Evolutionary conservation across 2,113 vertebrate genomes (phyloP).

Genomic region (cattle (Bos taurus)): ARS-UCD2.0 NC_037336.1:24168501-24169000

Average conservation of each 20-base stretch:
- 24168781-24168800: not conserved
- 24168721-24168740: not conserved
- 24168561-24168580: not conserved
- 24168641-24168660: not conserved
- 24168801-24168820: not conserved
- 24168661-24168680: not conserved
- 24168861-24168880: not conserved
- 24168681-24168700: not conserved
- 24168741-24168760: not conserved
- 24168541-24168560: not conserved
- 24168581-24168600: not conserved
- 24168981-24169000: not conserved
- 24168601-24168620: not conserved
- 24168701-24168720: not conserved
- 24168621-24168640: not conserved
- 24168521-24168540: not conserved
- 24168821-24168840: not conserved
- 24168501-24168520: not conserved
- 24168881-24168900: not conserved
- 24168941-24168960: not conserved
- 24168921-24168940: not conserved
- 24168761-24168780: not conserved
- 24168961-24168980: not conserved
- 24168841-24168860: not conserved
- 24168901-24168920: not conserved